These are phyloP conservation scores for Pristionchus mayeri DNA, from an alignment of 2,888 invertebrate genomes.

Conservation along the genomic window DNA sequence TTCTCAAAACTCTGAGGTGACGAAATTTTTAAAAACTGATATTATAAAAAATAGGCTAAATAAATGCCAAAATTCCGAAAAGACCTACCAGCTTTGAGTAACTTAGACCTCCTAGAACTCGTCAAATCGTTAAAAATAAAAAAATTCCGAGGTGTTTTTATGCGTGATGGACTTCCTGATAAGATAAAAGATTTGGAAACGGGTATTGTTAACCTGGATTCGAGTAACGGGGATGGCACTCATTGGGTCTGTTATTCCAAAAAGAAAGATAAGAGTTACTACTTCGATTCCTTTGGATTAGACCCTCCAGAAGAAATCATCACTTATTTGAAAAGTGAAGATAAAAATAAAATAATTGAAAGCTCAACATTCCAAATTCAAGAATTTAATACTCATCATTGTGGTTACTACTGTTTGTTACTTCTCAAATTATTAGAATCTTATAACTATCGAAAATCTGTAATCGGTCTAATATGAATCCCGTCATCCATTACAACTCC, in stretches of 20 bases:
- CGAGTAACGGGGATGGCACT: slow-evolving; percentile 17
- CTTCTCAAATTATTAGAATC: slow-evolving; percentile 53
- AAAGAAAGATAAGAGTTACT: slow-evolving; percentile 40
- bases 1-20: too few relatives aligned
- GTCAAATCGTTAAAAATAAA: slow-evolving; percentile 48
- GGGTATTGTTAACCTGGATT: slow-evolving; percentile 53
- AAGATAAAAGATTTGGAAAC: slow-evolving; percentile 48
- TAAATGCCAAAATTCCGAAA: neutral
- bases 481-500: slow-evolving; percentile 59
- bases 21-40: neutral
- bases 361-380: slow-evolving; percentile 53
- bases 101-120: slow-evolving; percentile 51
- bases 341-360: slow-evolving; percentile 50
- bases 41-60: too few relatives aligned
- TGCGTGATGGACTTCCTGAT: slow-evolving; percentile 52
- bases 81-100: slow-evolving; percentile 48
- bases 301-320: slow-evolving; percentile 53
- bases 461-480: slow-evolving; percentile 57
- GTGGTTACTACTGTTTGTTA: slow-evolving; percentile 47
- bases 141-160: slow-evolving; percentile 54
- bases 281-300: slow-evolving; percentile 56
- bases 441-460: slow-evolving; percentile 49
- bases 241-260: neutral
- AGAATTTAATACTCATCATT: slow-evolving; percentile 58
- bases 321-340: slow-evolving; percentile 50